Conservation (phyloP, 2,113 vertebrate genomes). For the Caloenas nicobarica region DNA sequence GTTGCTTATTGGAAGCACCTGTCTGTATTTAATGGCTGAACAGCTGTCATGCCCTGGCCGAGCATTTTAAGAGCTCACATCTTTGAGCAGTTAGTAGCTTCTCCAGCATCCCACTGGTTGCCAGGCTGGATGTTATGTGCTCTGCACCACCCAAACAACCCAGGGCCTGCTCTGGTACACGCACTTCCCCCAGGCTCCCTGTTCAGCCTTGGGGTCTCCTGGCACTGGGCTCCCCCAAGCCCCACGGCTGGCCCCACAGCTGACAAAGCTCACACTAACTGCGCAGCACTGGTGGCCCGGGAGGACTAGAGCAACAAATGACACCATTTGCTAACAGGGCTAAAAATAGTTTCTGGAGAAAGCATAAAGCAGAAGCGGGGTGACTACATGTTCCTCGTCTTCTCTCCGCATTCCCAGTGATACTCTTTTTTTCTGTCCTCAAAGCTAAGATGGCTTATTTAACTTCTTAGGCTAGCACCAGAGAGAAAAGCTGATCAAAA, state of each 20-base stretch:
- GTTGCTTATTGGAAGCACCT: neutral
- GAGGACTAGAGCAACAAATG: neutral
- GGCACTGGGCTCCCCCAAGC: no score
- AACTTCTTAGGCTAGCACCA: neutral
- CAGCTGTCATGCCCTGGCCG: neutral
- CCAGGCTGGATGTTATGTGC: neutral
- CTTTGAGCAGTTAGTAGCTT: neutral
- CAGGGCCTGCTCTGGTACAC: no score
- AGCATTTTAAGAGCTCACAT: neutral
- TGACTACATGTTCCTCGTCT: neutral
- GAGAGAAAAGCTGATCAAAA: neutral
- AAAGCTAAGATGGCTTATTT: neutral
- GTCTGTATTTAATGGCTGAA: neutral
- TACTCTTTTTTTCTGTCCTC: neutral
- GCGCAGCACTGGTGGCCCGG: accelerated
- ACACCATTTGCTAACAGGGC: neutral
- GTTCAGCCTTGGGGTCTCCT: neutral
- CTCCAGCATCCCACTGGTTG: neutral
- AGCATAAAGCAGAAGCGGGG: neutral
- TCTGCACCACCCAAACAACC: neutral
- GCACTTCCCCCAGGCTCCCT: no score
- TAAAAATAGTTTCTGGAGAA: neutral
- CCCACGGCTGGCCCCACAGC: neutral
- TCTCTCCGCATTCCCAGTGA: neutral
- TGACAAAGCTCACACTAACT: neutral